phyloP scores from a whole-genome alignment of 1,140 invertebrate genomes.

The Rhopalosiphum maidis region DNA sequence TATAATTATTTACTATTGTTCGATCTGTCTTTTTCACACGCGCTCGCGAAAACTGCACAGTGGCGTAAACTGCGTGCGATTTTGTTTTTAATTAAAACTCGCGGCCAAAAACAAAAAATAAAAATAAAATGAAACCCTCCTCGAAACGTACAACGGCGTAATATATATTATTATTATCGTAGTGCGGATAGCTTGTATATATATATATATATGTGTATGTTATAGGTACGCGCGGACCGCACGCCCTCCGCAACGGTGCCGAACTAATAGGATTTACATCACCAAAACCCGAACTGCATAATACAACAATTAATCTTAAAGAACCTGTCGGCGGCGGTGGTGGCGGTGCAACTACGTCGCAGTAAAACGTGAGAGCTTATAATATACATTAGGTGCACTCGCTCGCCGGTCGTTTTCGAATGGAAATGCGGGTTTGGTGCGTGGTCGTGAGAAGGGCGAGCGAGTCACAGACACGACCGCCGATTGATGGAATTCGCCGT shows the following conservation, averaged over 20 bases:
- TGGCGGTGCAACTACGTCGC: background rate
- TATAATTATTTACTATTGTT: slow-evolving; percentile 34
- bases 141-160: background rate
- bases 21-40: slow-evolving; percentile 35
- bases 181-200: background rate
- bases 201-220: background rate
- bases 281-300: slow-evolving; percentile 20
- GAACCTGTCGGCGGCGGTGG: background rate
- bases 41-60: background rate
- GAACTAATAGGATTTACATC: slow-evolving; percentile 44
- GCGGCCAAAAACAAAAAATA: background rate
- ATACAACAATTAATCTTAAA: slow-evolving; percentile 48
- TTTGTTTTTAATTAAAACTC: slow-evolving; percentile 45
- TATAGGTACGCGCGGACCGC: background rate
- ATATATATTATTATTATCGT: background rate
- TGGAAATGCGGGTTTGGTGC: too few species aligned
- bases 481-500: slow-evolving; percentile 27
- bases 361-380: slow-evolving; percentile 25
- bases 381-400: background rate
- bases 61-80: background rate
- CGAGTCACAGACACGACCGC: background rate
- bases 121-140: background rate
- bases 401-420: background rate
- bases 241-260: background rate
- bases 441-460: background rate